phyloP scores from a whole-genome alignment of 2,113 vertebrate species.

The Amia ocellicauda region DNA sequence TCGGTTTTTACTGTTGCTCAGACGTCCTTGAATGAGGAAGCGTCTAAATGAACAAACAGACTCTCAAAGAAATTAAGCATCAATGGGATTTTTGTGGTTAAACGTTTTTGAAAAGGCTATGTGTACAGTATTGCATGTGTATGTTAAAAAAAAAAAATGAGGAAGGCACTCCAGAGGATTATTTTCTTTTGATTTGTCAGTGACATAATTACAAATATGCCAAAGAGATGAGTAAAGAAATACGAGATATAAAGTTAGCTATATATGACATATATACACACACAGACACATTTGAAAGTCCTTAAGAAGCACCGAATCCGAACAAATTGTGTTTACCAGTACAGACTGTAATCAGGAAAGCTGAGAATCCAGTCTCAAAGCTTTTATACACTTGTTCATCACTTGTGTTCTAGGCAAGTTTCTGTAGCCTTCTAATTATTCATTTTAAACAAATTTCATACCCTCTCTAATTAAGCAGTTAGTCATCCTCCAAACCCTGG shows the following conservation, averaged over 20 bases:
- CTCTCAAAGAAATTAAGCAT: too few relatives aligned
- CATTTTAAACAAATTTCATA: constrained; percentile 41
- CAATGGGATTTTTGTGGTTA: too few relatives aligned
- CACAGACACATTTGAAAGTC: background rate
- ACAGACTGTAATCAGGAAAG: background rate
- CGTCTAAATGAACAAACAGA: too few relatives aligned
- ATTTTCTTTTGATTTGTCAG: too few relatives aligned
- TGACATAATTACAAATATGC: constrained; percentile 20
- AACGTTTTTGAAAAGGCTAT: too few relatives aligned
- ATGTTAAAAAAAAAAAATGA: too few relatives aligned
- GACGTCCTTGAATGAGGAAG: too few relatives aligned
- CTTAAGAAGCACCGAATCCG: background rate
- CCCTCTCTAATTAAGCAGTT: constrained; percentile 38
- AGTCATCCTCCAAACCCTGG: constrained; percentile 16
- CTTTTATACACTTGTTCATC: constrained; percentile 29
- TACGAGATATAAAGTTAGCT: too few relatives aligned
- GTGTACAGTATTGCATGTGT: too few relatives aligned
- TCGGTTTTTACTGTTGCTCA: too few relatives aligned
- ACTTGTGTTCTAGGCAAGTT: constrained; percentile 38
- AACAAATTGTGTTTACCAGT: background rate
- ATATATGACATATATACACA: too few relatives aligned
- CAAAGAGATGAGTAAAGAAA: constrained; percentile 23
- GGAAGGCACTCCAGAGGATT: too few relatives aligned
- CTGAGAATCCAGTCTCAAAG: background rate
- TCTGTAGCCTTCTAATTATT: constrained; percentile 51